Evolutionary conservation across 2,113 vertebrate genomes (phyloP).

Genomic region (Edolisoma coerulescens): DNA sequence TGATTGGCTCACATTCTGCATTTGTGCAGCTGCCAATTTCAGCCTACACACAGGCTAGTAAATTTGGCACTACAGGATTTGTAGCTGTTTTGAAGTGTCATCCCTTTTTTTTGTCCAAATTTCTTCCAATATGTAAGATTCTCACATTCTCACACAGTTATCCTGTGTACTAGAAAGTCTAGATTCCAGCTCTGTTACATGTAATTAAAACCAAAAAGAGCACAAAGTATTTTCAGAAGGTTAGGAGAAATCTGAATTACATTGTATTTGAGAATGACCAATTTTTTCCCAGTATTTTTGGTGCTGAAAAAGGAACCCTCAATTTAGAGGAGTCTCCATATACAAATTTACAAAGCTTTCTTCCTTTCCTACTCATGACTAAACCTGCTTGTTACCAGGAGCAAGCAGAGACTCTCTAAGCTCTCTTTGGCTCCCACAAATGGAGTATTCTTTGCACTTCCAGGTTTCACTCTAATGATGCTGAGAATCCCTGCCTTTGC

Average conservation of each 20-base stretch:
- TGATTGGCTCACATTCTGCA: background rate
- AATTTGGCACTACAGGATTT: background rate
- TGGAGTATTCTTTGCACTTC: background rate
- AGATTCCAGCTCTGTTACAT: background rate
- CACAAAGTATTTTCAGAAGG: background rate
- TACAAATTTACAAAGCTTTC: background rate
- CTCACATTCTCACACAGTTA: background rate
- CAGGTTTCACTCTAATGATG: background rate
- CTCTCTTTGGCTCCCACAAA: background rate
- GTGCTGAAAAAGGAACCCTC: background rate
- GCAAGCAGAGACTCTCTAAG: background rate
- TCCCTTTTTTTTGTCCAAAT: background rate
- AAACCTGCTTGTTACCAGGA: background rate
- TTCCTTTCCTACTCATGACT: background rate
- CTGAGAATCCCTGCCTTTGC: background rate
- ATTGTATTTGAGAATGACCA: background rate
- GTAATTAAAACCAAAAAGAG: background rate
- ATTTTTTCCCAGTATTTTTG: background rate
- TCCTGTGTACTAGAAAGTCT: background rate
- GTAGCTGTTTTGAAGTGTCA: background rate
- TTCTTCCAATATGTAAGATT: background rate
- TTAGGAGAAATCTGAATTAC: background rate
- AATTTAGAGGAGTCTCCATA: background rate
- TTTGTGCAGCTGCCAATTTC: background rate
- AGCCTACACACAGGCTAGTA: background rate